Evolutionary conservation across 1,140 invertebrate genomes (phyloP).

Genomic region (Trissolcus basalis): DNA sequence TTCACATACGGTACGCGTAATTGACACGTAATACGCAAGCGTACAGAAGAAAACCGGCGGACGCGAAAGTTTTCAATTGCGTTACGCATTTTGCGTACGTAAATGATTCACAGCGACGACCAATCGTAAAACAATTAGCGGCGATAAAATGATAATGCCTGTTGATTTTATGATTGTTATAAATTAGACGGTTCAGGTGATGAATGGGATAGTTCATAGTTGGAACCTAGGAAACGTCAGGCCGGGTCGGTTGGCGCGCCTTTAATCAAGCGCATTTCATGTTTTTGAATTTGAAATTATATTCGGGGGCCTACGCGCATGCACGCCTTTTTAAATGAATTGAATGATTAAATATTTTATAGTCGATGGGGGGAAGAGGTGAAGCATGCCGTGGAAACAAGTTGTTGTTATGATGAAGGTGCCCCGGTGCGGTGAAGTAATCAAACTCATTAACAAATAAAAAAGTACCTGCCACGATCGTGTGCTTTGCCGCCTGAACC

Average conservation of each 20-base stretch:
- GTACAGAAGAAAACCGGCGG: constrained; percentile 34
- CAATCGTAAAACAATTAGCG: constrained; percentile 53
- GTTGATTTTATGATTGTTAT: too few species aligned
- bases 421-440: constrained; percentile 19
- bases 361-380: too few species aligned
- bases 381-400: too few species aligned
- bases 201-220: too few species aligned
- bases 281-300: too few species aligned
- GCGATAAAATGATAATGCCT: constrained; percentile 45
- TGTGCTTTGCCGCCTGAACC: constrained; percentile 53
- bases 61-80: constrained; percentile 57
- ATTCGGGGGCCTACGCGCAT: too few species aligned
- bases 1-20: constrained; percentile 35
- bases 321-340: too few species aligned
- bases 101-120: constrained; percentile 39
- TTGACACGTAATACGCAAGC: constrained; percentile 42
- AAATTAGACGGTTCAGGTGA: too few species aligned
- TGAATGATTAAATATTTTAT: too few species aligned
- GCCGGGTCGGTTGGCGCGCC: too few species aligned
- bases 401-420: constrained; percentile 32
- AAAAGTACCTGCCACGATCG: constrained; percentile 25
- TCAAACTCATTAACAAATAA: constrained; percentile 22
- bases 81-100: constrained; percentile 54
- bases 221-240: too few species aligned
- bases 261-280: too few species aligned